Evolutionary conservation across 1,140 invertebrate genomes (phyloP).

Genomic region (Lepidurus apus): DNA sequence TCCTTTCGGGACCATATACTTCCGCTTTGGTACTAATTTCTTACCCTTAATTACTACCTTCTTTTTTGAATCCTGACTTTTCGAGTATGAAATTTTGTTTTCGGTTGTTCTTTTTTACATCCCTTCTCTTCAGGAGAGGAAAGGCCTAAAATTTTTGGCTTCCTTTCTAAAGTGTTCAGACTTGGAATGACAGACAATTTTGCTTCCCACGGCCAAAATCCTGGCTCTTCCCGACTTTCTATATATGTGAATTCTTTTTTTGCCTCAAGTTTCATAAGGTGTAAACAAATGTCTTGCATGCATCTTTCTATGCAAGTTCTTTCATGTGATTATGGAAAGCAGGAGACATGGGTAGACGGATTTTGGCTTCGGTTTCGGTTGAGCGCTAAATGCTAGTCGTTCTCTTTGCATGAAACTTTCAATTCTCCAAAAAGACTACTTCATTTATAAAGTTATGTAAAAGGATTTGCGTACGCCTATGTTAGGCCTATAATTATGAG

Average conservation of each 20-base stretch:
- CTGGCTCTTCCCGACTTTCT: not conserved
- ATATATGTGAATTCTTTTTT: not conserved
- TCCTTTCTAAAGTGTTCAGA: not conserved
- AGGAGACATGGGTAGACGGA: not conserved
- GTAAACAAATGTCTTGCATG: slow-evolving; percentile 4
- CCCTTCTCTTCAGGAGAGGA: too few relatives aligned
- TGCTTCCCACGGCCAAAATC: not conserved
- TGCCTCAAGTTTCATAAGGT: not conserved
- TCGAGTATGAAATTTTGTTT: too few relatives aligned
- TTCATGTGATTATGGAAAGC: not conserved
- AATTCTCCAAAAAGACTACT: not conserved
- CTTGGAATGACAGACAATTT: not conserved
- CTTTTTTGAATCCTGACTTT: too few relatives aligned
- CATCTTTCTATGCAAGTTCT: slow-evolving; percentile 13
- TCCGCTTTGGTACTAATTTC: not conserved
- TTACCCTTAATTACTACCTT: not conserved
- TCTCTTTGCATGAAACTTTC: not conserved
- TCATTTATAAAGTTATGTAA: not conserved
- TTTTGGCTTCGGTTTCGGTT: not conserved
- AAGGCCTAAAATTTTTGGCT: too few relatives aligned
- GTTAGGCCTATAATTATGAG: not conserved
- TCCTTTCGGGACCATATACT: not conserved
- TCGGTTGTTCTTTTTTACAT: too few relatives aligned
- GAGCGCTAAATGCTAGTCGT: not conserved
- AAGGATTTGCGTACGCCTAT: not conserved